phyloP scores from a whole-genome alignment of 2,888 invertebrate genomes.

The Anoncus sp. region DNA sequence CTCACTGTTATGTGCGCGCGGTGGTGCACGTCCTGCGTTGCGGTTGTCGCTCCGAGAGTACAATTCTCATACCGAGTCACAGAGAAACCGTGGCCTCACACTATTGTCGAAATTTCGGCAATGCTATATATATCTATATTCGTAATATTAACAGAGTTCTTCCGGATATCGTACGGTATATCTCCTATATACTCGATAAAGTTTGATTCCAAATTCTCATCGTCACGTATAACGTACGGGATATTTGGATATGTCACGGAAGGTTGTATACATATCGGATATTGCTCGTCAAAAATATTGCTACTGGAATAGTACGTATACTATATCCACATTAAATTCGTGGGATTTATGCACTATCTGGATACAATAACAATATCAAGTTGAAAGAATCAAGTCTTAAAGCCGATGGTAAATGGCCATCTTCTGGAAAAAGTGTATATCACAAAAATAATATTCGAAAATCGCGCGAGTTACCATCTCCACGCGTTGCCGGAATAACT shows the following conservation, averaged over 20 bases:
- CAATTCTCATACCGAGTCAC: constrained; percentile 17
- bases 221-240: not conserved
- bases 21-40: constrained; percentile 46
- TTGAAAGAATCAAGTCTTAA: not conserved
- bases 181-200: not conserved
- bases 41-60: constrained; percentile 41
- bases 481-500: no score
- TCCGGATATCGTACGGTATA: not conserved
- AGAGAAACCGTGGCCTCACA: constrained; percentile 24
- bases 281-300: not conserved
- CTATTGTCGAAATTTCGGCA: constrained; percentile 41
- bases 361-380: not conserved
- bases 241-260: not conserved
- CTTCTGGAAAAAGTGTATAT: no score
- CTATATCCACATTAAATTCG: no score
- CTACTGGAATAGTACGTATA: not conserved
- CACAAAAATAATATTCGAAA: no score
- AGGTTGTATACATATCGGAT: not conserved
- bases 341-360: no score
- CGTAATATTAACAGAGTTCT: not conserved
- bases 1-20: constrained; percentile 26
- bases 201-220: constrained; percentile 20
- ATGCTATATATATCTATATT: not conserved
- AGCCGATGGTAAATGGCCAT: no score
- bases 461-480: no score